Base-by-base conservation (phyloP, 2,888 invertebrate species). In the Agrilus mali region DNA sequence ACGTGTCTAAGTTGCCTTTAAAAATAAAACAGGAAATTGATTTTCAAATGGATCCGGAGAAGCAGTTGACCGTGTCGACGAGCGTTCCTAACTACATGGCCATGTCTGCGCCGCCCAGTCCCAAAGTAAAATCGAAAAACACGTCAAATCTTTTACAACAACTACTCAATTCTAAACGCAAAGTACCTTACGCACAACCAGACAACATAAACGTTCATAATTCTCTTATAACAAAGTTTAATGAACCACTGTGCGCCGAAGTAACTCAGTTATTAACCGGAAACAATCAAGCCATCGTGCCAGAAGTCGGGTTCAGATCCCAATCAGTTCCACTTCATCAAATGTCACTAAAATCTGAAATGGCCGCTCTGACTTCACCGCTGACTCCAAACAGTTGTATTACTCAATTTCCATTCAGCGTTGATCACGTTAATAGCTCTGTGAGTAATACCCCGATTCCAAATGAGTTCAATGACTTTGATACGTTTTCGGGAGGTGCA, bases 291-390 rank as follows among this genome's bases (percentile, higher is more conserved):
- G 50, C 52, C 16, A 45, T 53, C 10, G 55, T 49, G 42, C 43
- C 54, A 43, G 47, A 55, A 38, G 50, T 46, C 16, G 38, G 50
- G 20, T 65, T 60, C 47, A 71, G 88, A 41, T 87, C 87, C 7
- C 87, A 86, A 55, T 87, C 87, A 12, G 88, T 86, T 39, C 88
- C 88, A 0, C 64, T 84, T 15, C 78, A 78, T 55, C 73, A 74
- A 48, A 77, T 75, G 60, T 60, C 53, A 57, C 61, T 46, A 14
- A 48, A 48, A 44, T 40, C 46, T 27, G 42, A 41, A 38, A 31
- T 38, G 59, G 10, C 8, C 2, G 59, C n/a, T 12, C 54, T 67
- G 4, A 60, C 64, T 50, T 65, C 64, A 12, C 63, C 65, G 10
- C 45, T 50, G 15, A 43, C 47, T 36, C 51, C 47, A 38, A 49